phyloP scores from a whole-genome alignment of 2,888 invertebrate genomes.

The Nemapogon koenigi region DNA sequence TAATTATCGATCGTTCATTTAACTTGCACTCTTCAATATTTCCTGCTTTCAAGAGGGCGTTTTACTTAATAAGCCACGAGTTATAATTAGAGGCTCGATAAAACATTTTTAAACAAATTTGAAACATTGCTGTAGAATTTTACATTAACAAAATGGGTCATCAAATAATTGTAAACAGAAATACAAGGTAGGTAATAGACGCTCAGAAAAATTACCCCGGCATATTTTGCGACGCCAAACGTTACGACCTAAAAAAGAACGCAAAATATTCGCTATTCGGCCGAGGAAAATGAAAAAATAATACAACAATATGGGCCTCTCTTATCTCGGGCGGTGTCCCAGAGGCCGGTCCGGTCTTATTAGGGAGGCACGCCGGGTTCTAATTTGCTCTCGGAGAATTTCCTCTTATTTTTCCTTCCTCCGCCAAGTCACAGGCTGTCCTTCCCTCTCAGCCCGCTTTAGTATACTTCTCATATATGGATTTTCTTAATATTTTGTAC shows the following conservation, averaged over 20 bases:
- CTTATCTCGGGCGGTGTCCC: constrained; percentile 31
- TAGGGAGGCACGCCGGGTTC: constrained; percentile 36
- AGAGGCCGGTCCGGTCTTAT: constrained; percentile 42
- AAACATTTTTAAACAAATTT: too few relatives aligned
- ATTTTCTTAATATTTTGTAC: too few relatives aligned
- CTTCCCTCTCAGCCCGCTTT: too few relatives aligned
- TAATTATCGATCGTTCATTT: constrained; percentile 1
- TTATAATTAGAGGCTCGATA: too few relatives aligned
- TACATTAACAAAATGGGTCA: too few relatives aligned
- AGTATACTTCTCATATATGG: too few relatives aligned
- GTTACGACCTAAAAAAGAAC: constrained; percentile 18
- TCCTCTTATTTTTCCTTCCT: constrained; percentile 31
- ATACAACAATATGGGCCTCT: constrained; percentile 46
- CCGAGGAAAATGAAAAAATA: constrained; percentile 44
- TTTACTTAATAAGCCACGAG: too few relatives aligned
- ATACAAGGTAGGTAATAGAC: not conserved
- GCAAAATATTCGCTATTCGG: constrained; percentile 28
- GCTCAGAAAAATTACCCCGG: not conserved
- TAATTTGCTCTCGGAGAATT: constrained; percentile 47
- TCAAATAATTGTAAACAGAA: too few relatives aligned
- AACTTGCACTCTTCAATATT: too few relatives aligned
- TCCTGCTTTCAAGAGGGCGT: too few relatives aligned
- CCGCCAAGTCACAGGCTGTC: too few relatives aligned
- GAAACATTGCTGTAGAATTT: too few relatives aligned
- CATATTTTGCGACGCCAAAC: constrained; percentile 9